Percentiles rank a stretch among this genome's conserved stretches.
These are phyloP conservation scores for Prolemur simus DNA, from an alignment of 2,113 vertebrate genomes.

Conservation along the genomic window DNA sequence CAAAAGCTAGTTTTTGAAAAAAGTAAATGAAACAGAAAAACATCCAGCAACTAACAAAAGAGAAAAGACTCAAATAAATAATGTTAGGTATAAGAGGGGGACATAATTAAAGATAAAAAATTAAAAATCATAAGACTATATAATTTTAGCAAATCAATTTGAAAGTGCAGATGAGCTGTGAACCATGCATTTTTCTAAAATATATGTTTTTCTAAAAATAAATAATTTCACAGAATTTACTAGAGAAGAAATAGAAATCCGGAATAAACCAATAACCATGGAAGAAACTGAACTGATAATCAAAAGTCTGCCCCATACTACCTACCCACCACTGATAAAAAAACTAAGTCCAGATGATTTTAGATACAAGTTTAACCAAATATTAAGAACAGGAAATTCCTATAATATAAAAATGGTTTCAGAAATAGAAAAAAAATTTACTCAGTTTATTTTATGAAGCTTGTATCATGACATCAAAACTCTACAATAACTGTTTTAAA, in stretches of 20 bases:
- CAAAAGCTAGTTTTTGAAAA: constrained; percentile 16
- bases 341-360: not conserved
- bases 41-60: not conserved
- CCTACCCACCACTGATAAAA: not conserved
- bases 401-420: not conserved
- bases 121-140: not conserved
- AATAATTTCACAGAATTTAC: not conserved
- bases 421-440: not conserved
- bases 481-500: not conserved
- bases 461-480: not conserved
- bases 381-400: not conserved
- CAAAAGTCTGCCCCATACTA: not conserved
- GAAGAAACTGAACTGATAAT: not conserved
- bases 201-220: too few relatives aligned
- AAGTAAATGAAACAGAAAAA: constrained; percentile 41
- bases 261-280: not conserved
- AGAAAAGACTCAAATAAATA: not conserved
- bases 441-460: constrained; percentile 13
- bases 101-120: not conserved
- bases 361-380: not conserved
- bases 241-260: not conserved
- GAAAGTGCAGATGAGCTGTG: not conserved
- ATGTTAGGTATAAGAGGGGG: not conserved
- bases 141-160: not conserved
- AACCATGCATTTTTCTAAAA: not conserved